Conservation (phyloP, 2,888 invertebrate species). For the Coecobrya sp. region DNA sequence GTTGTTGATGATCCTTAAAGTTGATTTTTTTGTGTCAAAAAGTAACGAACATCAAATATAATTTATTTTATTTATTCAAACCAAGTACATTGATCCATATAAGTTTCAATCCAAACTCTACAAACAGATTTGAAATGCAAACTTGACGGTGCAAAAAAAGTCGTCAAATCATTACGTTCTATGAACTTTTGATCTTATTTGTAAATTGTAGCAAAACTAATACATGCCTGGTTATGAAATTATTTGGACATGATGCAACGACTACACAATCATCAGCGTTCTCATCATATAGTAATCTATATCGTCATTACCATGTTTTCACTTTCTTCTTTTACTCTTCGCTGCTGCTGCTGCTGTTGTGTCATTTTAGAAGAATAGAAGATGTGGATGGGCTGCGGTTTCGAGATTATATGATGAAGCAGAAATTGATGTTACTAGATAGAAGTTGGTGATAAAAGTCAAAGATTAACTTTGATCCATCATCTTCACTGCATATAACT, state of each 20-base stretch:
- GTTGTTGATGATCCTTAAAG: background rate
- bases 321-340: constrained; percentile 10
- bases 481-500: no score
- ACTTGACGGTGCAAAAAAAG: background rate
- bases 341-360: background rate
- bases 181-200: constrained; percentile 31
- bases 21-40: constrained; percentile 17
- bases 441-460: constrained; percentile 16
- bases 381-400: background rate
- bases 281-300: background rate
- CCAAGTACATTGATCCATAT: background rate
- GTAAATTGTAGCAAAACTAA: background rate
- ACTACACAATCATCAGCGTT: background rate
- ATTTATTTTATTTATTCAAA: background rate
- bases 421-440: constrained; percentile 16
- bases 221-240: background rate
- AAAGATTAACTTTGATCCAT: constrained; percentile 17
- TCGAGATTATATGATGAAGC: constrained; percentile 26
- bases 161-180: background rate
- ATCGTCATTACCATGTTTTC: constrained; percentile 21
- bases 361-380: background rate
- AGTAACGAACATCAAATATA: background rate
- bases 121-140: background rate
- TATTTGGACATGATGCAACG: background rate
- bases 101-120: background rate